Evolutionary conservation across 2,797 vertebrate species (phyloP).

Genomic region (Dallia pectoralis): DNA sequence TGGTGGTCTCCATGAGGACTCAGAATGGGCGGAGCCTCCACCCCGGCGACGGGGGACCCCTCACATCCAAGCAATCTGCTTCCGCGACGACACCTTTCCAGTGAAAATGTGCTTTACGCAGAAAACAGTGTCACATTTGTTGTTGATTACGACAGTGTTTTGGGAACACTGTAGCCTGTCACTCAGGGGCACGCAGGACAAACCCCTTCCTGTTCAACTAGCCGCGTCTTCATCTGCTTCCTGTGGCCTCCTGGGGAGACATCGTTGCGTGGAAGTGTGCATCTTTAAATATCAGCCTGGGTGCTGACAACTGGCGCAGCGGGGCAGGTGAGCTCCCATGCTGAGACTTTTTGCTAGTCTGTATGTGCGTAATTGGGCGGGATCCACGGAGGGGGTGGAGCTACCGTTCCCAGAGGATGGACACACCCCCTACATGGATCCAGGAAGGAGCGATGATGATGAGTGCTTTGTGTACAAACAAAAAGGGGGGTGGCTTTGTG

Average conservation of each 20-base stretch:
- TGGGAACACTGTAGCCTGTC: slow-evolving; percentile 26
- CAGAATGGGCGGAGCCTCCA: slow-evolving; percentile 43
- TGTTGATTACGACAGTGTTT: slow-evolving; percentile 64
- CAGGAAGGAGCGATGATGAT: slow-evolving; percentile 48
- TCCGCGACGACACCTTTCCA: slow-evolving; percentile 57
- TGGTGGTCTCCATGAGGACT: slow-evolving; percentile 53
- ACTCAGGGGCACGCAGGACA: slow-evolving; percentile 51
- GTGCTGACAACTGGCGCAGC: slow-evolving; percentile 60
- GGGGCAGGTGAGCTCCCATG: slow-evolving; percentile 47
- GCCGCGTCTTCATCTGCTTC: slow-evolving; percentile 70
- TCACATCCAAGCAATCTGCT: slow-evolving; percentile 39
- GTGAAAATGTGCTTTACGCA: slow-evolving; percentile 55
- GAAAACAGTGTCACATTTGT: slow-evolving; percentile 63
- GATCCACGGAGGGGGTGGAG: slow-evolving; percentile 52
- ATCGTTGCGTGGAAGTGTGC: slow-evolving; percentile 55
- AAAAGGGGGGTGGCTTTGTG: slow-evolving; percentile 52
- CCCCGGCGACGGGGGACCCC: slow-evolving; percentile 56
- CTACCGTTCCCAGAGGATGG: slow-evolving; percentile 69
- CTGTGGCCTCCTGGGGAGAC: slow-evolving; percentile 66
- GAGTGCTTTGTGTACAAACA: slow-evolving; percentile 43
- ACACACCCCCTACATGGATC: slow-evolving; percentile 69
- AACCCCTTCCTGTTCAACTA: slow-evolving; percentile 61
- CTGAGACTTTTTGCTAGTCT: slow-evolving; percentile 47
- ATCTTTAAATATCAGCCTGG: slow-evolving; percentile 71
- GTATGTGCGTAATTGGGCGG: slow-evolving; percentile 45